Conservation (phyloP, 2,797 vertebrate genomes). For the Crocodylus rhombifer region DNA sequence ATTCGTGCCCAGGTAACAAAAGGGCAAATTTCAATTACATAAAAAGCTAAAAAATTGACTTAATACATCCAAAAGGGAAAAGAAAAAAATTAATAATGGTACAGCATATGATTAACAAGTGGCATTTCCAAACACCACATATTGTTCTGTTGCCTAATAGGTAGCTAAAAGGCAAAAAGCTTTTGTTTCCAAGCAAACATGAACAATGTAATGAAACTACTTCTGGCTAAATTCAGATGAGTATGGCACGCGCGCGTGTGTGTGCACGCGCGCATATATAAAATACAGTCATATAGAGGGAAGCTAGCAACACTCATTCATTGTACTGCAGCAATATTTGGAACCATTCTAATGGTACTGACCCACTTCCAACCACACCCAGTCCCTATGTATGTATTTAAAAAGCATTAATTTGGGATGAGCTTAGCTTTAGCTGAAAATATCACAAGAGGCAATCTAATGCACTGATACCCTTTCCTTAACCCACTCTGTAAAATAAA, state of each 20-base stretch:
- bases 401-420: not conserved
- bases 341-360: not conserved
- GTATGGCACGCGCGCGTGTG: not conserved
- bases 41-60: constrained; percentile 71
- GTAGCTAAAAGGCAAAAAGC: not conserved
- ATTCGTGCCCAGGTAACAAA: constrained; percentile 80
- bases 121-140: constrained; percentile 65
- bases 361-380: not conserved
- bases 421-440: constrained; percentile 26
- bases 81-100: constrained; percentile 34
- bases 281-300: constrained; percentile 1
- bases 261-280: not conserved
- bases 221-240: constrained; percentile 4
- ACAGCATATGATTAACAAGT: constrained; percentile 59
- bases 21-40: constrained; percentile 81
- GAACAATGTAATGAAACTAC: constrained; percentile 31
- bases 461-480: not conserved
- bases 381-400: constrained; percentile 9
- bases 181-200: constrained; percentile 47
- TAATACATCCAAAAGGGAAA: constrained; percentile 35
- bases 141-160: constrained; percentile 60
- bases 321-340: not conserved
- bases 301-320: not conserved
- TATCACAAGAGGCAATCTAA: constrained; percentile 42
- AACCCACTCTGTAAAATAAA: constrained; percentile 8